These are phyloP conservation scores for Smutsia gigantea DNA, from an alignment of 2,797 vertebrate genomes.

Conservation along the genomic window DNA sequence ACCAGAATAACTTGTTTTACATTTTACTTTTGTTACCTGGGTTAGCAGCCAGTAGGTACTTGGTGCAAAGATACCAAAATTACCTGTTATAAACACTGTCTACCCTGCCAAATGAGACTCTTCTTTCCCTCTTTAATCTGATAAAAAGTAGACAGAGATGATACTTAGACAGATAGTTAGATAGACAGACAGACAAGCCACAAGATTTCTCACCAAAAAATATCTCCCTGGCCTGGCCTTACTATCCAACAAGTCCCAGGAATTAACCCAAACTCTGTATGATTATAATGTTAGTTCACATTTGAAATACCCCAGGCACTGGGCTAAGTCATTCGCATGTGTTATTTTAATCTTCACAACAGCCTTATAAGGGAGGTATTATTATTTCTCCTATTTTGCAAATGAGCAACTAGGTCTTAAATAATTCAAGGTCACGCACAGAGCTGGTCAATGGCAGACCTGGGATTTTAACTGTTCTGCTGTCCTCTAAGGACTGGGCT, in stretches of 20 bases:
- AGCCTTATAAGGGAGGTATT: not conserved
- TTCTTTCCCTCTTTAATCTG: not conserved
- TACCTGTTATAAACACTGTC: not conserved
- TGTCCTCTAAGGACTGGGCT: not conserved
- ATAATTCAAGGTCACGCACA: not conserved
- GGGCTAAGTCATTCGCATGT: not conserved
- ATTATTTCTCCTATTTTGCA: constrained; percentile 22
- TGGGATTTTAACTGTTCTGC: not conserved
- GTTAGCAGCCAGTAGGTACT: not conserved
- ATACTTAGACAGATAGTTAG: not conserved
- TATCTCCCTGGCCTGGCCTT: not conserved
- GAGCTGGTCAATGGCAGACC: not conserved
- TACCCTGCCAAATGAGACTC: not conserved
- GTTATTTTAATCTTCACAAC: not conserved
- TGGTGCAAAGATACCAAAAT: not conserved
- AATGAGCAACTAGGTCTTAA: not conserved
- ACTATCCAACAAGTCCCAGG: not conserved
- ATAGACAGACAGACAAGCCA: not conserved
- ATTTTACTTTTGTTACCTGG: constrained; percentile 7
- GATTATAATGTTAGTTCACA: not conserved
- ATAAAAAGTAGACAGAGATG: not conserved
- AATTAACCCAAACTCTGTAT: not conserved
- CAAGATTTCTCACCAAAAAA: not conserved
- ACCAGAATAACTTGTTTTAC: not conserved
- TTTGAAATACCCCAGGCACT: not conserved